Evolutionary conservation across 2,888 invertebrate genomes (phyloP).

Genomic region (Dryobotodes eremita): DNA sequence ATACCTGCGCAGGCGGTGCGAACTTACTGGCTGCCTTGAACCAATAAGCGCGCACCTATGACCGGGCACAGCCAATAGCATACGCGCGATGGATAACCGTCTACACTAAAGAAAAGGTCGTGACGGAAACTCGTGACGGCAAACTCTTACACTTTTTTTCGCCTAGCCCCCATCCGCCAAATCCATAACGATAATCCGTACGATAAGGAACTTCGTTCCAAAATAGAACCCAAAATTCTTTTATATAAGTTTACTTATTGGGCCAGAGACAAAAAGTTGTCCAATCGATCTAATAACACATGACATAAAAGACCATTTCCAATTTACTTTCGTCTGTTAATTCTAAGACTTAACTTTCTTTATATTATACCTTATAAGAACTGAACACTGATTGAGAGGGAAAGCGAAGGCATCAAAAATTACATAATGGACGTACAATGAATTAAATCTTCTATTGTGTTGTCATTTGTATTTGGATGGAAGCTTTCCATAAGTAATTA

Average conservation of each 20-base stretch:
- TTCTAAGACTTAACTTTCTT: constrained; percentile 52
- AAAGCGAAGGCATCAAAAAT: constrained; percentile 51
- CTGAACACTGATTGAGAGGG: constrained; percentile 44
- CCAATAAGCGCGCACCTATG: too few species aligned
- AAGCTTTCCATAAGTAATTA: constrained; percentile 65
- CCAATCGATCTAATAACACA: constrained; percentile 12
- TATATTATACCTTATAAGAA: constrained; percentile 41
- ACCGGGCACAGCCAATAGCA: too few species aligned
- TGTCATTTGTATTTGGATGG: constrained; percentile 66
- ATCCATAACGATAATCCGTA: too few species aligned
- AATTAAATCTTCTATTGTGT: constrained; percentile 64
- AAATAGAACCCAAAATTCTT: background rate
- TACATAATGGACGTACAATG: constrained; percentile 49
- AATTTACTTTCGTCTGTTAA: constrained; percentile 47
- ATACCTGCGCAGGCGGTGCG: too few species aligned
- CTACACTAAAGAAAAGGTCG: too few species aligned
- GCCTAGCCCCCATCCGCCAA: too few species aligned
- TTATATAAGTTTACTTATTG: background rate
- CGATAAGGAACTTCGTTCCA: too few species aligned
- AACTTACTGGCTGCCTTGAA: too few species aligned
- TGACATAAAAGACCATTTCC: constrained; percentile 10
- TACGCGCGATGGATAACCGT: too few species aligned
- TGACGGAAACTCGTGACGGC: too few species aligned
- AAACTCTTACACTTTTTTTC: too few species aligned
- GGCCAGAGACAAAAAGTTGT: constrained; percentile 10